These are phyloP conservation scores for Dryobates pubescens DNA, from an alignment of 2,797 vertebrate genomes.

Conservation along the genomic window DNA sequence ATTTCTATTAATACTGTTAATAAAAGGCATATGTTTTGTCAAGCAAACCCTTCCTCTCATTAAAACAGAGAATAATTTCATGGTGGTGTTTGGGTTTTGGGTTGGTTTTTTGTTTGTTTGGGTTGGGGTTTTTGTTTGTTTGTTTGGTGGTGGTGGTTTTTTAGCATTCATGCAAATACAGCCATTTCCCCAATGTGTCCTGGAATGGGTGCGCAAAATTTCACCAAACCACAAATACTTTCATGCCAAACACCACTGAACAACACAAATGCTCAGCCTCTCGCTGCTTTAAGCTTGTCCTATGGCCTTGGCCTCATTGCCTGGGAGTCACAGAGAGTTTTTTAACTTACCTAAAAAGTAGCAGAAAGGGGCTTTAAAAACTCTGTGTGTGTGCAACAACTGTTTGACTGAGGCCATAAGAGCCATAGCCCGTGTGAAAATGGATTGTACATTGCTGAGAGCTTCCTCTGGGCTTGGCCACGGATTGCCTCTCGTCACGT, in stretches of 20 bases:
- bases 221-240: conserved; percentile 49
- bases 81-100: neutral
- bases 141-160: neutral
- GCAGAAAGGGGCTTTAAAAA: neutral
- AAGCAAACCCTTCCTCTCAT: conserved; percentile 52
- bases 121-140: too few relatives aligned
- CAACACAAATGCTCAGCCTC: neutral
- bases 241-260: conserved; percentile 12
- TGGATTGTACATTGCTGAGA: neutral
- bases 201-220: neutral
- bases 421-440: conserved; percentile 27
- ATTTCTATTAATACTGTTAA: conserved; percentile 66
- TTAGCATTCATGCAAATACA: conserved; percentile 13
- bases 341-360: conserved; percentile 44
- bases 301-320: conserved; percentile 23
- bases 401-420: neutral
- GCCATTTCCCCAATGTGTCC: conserved; percentile 17
- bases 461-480: neutral
- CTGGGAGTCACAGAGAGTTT: conserved; percentile 18
- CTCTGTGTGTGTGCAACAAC: neutral
- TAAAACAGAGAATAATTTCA: conserved; percentile 35
- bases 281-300: neutral
- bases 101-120: too few relatives aligned
- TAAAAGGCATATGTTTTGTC: conserved; percentile 63
- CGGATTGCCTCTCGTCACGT: neutral